Evolutionary conservation across 2,113 vertebrate genomes (phyloP), one percentile per base, ranked within the genome.

Genomic region (Benthochromis sp.): DNA sequence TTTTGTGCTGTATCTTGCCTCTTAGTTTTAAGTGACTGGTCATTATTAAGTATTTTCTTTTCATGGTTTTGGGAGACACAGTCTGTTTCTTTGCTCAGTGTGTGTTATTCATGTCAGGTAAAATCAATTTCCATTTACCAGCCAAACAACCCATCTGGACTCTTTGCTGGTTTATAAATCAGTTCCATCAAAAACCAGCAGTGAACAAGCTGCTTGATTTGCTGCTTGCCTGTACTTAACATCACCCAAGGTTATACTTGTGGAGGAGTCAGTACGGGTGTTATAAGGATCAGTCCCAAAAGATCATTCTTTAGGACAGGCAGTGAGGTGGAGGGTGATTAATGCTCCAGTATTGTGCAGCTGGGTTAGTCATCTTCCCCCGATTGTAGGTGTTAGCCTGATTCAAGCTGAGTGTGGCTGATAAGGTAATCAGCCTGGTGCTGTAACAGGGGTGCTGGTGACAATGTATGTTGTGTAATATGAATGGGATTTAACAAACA

Each of bases 401-500:
- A 86, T 55, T 87, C 47, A 10, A 81, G 86, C 92, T 95, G 93
- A 85, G 55, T 69, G 76, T 80, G 69, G 55, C 91, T 90, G 93
- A 93, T 94, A 90, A 94, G 88, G 50, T 85, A 88, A 84, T 92
- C 84, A 92, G 89, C 31, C 84, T 43, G 36, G 78, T 82, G 85
- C 82, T 83, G 83, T 79, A 86, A 79, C 84, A 21, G 1, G 7
- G 11, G 7, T 55, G 14, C 54, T 80, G 73, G 84, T 87, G 61
- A 86, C 40, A 52, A 45, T 78, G 69, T 5, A 83, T 83, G 36
- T 84, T 83, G n/a, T 71, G 54, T 38, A 34, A 43, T 71, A 7
- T 61, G 17, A 78, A 17, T 31, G 5, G 17, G 34, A 88, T 47
- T 82, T 36, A 86, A 84, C 84, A 76, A 31, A 83, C 59, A 52